Base-by-base conservation (phyloP, 2,113 vertebrate species). In the Amia ocellicauda region DNA sequence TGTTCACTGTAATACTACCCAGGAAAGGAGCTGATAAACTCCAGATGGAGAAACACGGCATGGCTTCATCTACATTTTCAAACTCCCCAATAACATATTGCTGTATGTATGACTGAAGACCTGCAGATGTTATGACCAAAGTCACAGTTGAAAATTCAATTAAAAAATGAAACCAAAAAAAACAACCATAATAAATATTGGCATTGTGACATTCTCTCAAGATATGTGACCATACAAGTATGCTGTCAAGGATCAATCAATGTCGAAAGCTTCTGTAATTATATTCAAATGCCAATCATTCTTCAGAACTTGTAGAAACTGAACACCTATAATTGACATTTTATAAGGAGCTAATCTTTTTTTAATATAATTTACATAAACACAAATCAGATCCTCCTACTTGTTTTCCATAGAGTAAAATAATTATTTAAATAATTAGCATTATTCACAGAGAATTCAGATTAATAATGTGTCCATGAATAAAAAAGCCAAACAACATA, bases 1-100 rank as follows among this genome's bases (percentile, higher is more conserved):
- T 81, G 75, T 78, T 86, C 79, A 80, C 88, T 87, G 88, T 89
- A 90, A 92, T 89, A 87, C 86, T 90, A 90, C 83, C 89, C 90
- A 80, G 88, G 88, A 88, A 86, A 86, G 77, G 74, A 65, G 82
- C 83, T 92, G 89, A 92, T 90, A 89, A 85, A 91, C 80, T 90
- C 90, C 90, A 92, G 90, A 92, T 92, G 90, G 86, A 88, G 80
- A 64, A 60, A 84, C 80, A 78, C 84, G 49, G n/a, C 29, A 31
- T 59, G 7, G 4, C 65, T 55, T 66, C 47, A 57, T n/a, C 17
- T 66, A 55, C n/a, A 2, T 49, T 24, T 40, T 57, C 50, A 50
- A 45, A 52, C 57, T 42, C 41, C 54, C 57, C 64, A 40, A 58
- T 53, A 50, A 60, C 56, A 19, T 36, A 5, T 40, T 36, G 29